Conservation (phyloP, 2,888 invertebrate species). For the Papilio gigon region DNA sequence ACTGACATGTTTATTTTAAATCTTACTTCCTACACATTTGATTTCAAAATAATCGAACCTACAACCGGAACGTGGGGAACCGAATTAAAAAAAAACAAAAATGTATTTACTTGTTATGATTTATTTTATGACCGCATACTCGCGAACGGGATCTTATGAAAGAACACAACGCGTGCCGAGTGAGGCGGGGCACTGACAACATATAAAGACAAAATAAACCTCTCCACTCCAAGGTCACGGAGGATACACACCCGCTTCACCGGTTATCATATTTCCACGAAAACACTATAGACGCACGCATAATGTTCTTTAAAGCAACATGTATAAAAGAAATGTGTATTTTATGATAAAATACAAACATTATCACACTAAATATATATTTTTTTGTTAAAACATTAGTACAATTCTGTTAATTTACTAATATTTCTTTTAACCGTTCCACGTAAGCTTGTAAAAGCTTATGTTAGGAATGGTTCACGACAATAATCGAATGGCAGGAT, state of each 20-base stretch:
- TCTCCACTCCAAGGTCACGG: constrained; percentile 31
- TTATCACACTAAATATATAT: background rate
- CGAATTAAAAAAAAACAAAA: no score
- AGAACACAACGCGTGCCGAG: constrained; percentile 26
- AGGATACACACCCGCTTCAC: constrained; percentile 10
- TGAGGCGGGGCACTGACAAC: constrained; percentile 21
- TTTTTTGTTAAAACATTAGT: background rate
- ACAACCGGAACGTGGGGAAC: background rate
- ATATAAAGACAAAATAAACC: constrained; percentile 32
- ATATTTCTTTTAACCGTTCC: no score
- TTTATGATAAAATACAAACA: background rate
- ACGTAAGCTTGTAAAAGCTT: no score
- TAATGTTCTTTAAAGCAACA: background rate
- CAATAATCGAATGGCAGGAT: no score
- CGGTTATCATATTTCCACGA: constrained; percentile 36
- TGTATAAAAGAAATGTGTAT: background rate
- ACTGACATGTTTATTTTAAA: no score
- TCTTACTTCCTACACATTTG: no score
- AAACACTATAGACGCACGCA: background rate
- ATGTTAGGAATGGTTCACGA: no score
- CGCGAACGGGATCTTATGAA: constrained; percentile 12
- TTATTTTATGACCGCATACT: constrained; percentile 22
- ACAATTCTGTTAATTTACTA: no score
- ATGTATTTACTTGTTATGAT: background rate
- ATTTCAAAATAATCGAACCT: background rate